phyloP scores from a whole-genome alignment of 1,140 invertebrate species.

The Papilio aristodemus region DNA sequence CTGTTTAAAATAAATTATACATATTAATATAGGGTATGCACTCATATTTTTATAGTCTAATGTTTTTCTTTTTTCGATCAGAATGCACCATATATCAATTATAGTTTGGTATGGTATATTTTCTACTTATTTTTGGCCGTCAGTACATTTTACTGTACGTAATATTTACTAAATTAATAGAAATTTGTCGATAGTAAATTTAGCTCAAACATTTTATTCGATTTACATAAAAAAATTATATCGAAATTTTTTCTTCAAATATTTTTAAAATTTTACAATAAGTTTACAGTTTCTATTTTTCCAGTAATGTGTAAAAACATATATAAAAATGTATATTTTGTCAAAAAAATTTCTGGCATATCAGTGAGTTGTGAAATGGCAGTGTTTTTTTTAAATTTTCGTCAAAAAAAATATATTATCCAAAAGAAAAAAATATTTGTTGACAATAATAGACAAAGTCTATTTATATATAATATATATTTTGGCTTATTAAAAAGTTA shows the following conservation, averaged over 20 bases:
- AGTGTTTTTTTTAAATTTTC: neutral
- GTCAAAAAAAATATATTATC: neutral
- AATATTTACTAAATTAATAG: slow-evolving; percentile 6
- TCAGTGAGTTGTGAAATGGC: slow-evolving; percentile 30
- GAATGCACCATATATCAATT: slow-evolving; percentile 25
- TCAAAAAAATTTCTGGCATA: slow-evolving; percentile 19
- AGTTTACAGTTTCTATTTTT: slow-evolving; percentile 13
- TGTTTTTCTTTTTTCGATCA: slow-evolving; percentile 14
- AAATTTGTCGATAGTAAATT: slow-evolving; percentile 6
- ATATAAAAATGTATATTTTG: neutral
- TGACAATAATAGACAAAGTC: slow-evolving; percentile 1
- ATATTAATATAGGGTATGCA: slow-evolving; percentile 16
- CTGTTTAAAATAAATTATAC: neutral
- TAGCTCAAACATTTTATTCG: slow-evolving; percentile 17
- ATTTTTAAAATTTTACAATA: slow-evolving; percentile 17
- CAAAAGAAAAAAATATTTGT: slow-evolving; percentile 2
- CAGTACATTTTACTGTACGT: slow-evolving; percentile 11
- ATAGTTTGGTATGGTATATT: slow-evolving; percentile 9
- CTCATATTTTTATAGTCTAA: slow-evolving; percentile 27
- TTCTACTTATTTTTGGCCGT: slow-evolving; percentile 24
- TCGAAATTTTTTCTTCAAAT: slow-evolving; percentile 18
- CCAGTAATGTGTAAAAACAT: neutral
- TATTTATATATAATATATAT: neutral
- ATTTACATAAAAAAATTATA: neutral
- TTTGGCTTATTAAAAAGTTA: neutral